Conservation (phyloP, 2,888 invertebrate genomes). For the Polia nebulosa region DNA sequence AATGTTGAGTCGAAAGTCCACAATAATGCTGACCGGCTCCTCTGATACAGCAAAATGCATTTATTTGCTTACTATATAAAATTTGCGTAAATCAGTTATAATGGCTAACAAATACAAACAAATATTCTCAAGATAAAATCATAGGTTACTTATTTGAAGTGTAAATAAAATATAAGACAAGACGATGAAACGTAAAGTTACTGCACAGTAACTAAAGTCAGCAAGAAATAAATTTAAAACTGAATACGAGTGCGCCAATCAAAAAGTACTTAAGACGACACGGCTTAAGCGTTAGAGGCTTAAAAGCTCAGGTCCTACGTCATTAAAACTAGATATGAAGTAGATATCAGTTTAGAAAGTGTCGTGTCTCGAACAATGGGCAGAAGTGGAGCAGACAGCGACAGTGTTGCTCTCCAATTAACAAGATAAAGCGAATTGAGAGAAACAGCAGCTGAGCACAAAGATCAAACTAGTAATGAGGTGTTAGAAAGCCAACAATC, state of each 20-base stretch:
- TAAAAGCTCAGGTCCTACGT: slow-evolving; percentile 73
- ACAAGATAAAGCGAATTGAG: slow-evolving; percentile 79
- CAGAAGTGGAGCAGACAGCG: slow-evolving; percentile 79
- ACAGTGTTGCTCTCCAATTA: slow-evolving; percentile 79
- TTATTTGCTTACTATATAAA: slow-evolving; percentile 52
- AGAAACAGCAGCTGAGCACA: slow-evolving; percentile 74
- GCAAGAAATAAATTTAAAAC: slow-evolving; percentile 35
- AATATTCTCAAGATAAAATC: slow-evolving; percentile 41
- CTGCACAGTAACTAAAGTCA: slow-evolving; percentile 10
- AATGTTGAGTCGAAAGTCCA: slow-evolving; percentile 61
- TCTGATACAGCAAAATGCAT: slow-evolving; percentile 48
- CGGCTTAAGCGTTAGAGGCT: slow-evolving; percentile 62
- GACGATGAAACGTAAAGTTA: slow-evolving; percentile 32
- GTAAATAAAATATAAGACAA: slow-evolving; percentile 48
- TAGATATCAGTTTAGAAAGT: slow-evolving; percentile 86
- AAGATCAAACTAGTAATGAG: slow-evolving; percentile 71
- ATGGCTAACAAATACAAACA: slow-evolving; percentile 56
- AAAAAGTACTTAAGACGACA: slow-evolving; percentile 52
- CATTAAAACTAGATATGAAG: slow-evolving; percentile 81
- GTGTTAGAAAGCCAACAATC: slow-evolving; percentile 77
- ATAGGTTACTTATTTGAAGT: slow-evolving; percentile 48
- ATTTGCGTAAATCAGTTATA: slow-evolving; percentile 59
- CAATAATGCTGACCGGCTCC: slow-evolving; percentile 52
- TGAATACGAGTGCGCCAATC: slow-evolving; percentile 50
- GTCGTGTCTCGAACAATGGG: slow-evolving; percentile 84